Percentiles rank a stretch among this genome's conserved stretches.
phyloP scores from a whole-genome alignment of 1,140 invertebrate genomes.

The Aphelenchoides fujianensis region DNA sequence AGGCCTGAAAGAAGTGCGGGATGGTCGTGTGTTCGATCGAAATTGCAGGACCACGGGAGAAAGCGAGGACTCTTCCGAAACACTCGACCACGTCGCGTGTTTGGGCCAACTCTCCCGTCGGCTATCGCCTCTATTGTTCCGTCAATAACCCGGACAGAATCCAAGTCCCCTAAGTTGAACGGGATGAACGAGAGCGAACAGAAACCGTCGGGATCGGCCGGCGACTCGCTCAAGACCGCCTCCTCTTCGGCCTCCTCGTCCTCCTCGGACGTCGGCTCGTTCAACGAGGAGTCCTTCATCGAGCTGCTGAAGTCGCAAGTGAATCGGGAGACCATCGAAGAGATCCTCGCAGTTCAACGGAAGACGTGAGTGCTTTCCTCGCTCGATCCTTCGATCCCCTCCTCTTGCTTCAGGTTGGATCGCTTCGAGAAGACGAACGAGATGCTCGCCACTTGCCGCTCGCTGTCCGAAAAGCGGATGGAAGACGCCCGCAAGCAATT shows the following conservation, averaged over 20 bases:
- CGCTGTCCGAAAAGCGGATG: conserved; percentile 33
- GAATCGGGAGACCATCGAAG: conserved; percentile 46
- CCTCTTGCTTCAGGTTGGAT: conserved; percentile 34
- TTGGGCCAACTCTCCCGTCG: not conserved
- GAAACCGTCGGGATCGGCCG: not conserved
- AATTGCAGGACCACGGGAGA: not conserved
- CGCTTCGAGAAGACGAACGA: conserved; percentile 48
- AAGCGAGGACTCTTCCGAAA: not conserved
- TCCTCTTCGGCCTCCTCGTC: not conserved
- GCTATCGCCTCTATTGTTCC: too few relatives aligned
- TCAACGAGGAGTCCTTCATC: conserved; percentile 42
- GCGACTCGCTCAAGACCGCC: not conserved
- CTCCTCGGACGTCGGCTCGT: conserved; percentile 20
- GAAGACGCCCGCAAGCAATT: conserved; percentile 42
- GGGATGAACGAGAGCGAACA: not conserved
- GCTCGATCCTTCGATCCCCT: not conserved
- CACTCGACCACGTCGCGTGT: not conserved
- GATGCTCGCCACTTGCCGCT: conserved; percentile 38
- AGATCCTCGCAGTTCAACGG: conserved; percentile 39
- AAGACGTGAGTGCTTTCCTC: conserved; percentile 43
- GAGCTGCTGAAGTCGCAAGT: conserved; percentile 42
- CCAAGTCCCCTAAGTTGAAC: too few relatives aligned
- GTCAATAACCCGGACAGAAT: too few relatives aligned
- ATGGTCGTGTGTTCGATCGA: not conserved
- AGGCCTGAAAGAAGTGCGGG: not conserved